Percentiles rank a stretch among this genome's conserved stretches.
Conservation (phyloP, 2,113 vertebrate genomes). For the Cyprinodon brontotheroides region DNA sequence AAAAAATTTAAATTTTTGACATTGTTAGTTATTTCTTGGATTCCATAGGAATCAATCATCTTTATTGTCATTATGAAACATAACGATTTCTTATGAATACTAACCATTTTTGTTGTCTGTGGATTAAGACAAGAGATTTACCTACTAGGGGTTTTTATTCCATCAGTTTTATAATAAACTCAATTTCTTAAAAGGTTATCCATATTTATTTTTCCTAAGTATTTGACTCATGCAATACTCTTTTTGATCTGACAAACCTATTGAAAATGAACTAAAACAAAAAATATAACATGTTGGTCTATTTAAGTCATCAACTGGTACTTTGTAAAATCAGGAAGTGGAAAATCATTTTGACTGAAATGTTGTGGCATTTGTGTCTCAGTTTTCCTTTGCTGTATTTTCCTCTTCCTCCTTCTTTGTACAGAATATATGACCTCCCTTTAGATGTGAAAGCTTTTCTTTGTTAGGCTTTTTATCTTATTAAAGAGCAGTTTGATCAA, state of each 20-base stretch:
- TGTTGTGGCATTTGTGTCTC: slow-evolving; percentile 69
- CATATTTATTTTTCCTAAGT: neutral
- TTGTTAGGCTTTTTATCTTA: slow-evolving; percentile 45
- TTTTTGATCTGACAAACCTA: no score
- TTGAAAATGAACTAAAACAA: no score
- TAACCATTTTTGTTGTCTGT: neutral
- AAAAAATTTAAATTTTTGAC: neutral
- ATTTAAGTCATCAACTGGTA: slow-evolving; percentile 30
- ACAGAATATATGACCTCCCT: slow-evolving; percentile 59
- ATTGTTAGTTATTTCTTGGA: neutral
- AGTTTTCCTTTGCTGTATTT: slow-evolving; percentile 41
- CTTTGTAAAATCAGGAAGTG: slow-evolving; percentile 47
- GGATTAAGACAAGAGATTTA: neutral
- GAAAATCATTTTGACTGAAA: slow-evolving; percentile 56
- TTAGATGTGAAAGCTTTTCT: slow-evolving; percentile 61
- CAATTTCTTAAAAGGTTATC: neutral
- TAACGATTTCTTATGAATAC: no score
- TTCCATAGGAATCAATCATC: neutral
- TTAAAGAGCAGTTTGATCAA: slow-evolving; percentile 60
- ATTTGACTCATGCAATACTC: neutral
- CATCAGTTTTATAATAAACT: neutral
- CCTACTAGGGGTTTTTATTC: neutral
- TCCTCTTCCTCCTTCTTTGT: slow-evolving; percentile 70
- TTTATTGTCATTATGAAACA: no score
- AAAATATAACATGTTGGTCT: slow-evolving; percentile 3